A percentile compares a stretch with the other conserved stretches of the same genome.
Conservation (phyloP, 2,797 vertebrate genomes). For the Kryptopterus vitreolus region DNA sequence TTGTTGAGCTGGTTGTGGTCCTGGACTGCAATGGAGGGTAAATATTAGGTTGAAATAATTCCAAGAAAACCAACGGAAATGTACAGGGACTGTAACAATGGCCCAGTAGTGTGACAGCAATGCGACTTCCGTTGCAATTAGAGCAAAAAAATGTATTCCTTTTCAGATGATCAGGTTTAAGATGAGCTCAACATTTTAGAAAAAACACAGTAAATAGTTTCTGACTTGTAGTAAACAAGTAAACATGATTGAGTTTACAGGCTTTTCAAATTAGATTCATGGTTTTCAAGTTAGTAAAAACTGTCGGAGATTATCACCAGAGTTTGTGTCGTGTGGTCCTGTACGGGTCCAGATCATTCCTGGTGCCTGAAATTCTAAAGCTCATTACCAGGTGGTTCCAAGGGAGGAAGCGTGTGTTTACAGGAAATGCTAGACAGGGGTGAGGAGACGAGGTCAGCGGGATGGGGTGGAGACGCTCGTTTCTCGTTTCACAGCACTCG, state of each 20-base stretch:
- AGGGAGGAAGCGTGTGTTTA: slow-evolving; percentile 90
- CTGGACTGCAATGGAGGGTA: not conserved
- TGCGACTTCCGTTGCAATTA: not conserved
- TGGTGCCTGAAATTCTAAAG: slow-evolving; percentile 73
- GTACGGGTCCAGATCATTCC: slow-evolving; percentile 64
- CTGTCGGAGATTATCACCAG: not conserved
- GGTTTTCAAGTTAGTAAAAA: not conserved
- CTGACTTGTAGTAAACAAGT: too few species aligned
- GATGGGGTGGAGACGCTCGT: slow-evolving; percentile 63
- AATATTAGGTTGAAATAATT: not conserved
- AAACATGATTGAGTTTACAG: not conserved
- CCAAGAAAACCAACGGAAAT: not conserved
- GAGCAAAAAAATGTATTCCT: not conserved
- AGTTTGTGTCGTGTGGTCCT: slow-evolving; percentile 9
- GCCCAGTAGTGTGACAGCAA: not conserved
- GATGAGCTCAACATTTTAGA: not conserved
- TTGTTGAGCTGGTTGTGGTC: not conserved
- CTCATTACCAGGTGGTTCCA: slow-evolving; percentile 86
- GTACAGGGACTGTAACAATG: not conserved
- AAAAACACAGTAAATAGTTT: not conserved
- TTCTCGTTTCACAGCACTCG: slow-evolving; percentile 61
- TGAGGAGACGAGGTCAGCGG: slow-evolving; percentile 59
- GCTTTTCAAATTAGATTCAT: not conserved
- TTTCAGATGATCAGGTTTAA: not conserved
- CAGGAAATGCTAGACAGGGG: slow-evolving; percentile 91